Evolutionary conservation across 2,888 invertebrate species (phyloP), one percentile per base, ranked within the genome.

Genomic region (Podabrus alpinus): DNA sequence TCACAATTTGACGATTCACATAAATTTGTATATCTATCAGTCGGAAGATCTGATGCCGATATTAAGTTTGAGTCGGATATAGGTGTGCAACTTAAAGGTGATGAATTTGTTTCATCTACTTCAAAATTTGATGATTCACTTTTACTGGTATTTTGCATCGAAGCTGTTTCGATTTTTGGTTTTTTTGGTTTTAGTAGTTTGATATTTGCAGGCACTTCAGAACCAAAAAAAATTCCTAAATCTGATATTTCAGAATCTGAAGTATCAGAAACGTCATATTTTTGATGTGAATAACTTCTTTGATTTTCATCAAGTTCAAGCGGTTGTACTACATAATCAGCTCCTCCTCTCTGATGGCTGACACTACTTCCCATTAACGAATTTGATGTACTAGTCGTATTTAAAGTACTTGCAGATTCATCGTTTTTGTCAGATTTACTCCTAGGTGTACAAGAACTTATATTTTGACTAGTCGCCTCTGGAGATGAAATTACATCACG

Each of bases 301-400:
- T 60, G 62, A 25, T 70, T 21, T 70, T 24, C 13, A 3, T 7
- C 21, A 25, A 29, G 29, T 29, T 21, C 7, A n/a, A 29, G 10
- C 7, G 11, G 15, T 25, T 15, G 60, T 61, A 68, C 10, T 21
- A 69, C 10, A 15, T 29, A 25, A 9, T 73, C 73, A 13, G 62
- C 68, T 15, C 73, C 72, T 11, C 19, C 67, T 76, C 69, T 29
- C 59, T 24, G 61, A 21, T 67, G 70, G 19, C 73, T 61, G 17
- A 15, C 15, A 61, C 45, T 59, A 67, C 76, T 72, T 73, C 70
- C 73, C 76, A 76, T 76, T n/a, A 72, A 62, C 29, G 72, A 72
- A 17, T 19, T 45, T 25, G 64, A 15, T 9, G 66, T 19, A 66
- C 66, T 74, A 16, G 24, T 67, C 15, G 68, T 66, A 24, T 62